These are phyloP conservation scores for Acanthosepion lycidas DNA, from an alignment of 2,888 invertebrate genomes.

Conservation along the genomic window DNA sequence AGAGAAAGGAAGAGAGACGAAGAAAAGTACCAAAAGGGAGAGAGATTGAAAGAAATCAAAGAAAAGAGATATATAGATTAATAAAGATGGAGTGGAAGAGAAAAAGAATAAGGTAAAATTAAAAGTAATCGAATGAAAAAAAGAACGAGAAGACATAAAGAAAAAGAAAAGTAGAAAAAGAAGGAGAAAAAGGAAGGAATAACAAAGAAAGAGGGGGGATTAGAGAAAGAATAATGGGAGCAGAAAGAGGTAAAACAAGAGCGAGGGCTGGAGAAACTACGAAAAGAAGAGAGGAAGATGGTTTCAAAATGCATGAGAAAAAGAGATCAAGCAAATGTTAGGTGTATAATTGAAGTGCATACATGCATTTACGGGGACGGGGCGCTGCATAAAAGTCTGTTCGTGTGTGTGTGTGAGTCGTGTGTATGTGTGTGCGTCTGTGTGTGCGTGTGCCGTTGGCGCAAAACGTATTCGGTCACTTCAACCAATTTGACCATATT, in stretches of 20 bases:
- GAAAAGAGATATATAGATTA: no score
- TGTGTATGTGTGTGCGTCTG: background rate
- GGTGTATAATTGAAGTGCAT: background rate
- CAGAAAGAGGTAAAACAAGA: background rate
- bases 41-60: no score
- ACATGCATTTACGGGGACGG: background rate
- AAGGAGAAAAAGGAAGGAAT: background rate
- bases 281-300: background rate
- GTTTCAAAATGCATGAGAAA: background rate
- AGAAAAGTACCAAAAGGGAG: no score
- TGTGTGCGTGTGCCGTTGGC: background rate
- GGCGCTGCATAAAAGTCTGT: background rate
- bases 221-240: background rate
- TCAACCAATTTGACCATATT: constrained; percentile 23
- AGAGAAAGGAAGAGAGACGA: no score
- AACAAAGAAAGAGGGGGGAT: background rate
- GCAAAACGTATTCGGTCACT: background rate
- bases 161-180: background rate
- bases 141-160: background rate
- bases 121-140: background rate
- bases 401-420: background rate
- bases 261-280: background rate
- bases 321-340: background rate
- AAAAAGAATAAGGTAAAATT: no score
- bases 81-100: no score